Conservation (phyloP, 2,888 invertebrate genomes). For the Leptinotarsa tumamoca region DNA sequence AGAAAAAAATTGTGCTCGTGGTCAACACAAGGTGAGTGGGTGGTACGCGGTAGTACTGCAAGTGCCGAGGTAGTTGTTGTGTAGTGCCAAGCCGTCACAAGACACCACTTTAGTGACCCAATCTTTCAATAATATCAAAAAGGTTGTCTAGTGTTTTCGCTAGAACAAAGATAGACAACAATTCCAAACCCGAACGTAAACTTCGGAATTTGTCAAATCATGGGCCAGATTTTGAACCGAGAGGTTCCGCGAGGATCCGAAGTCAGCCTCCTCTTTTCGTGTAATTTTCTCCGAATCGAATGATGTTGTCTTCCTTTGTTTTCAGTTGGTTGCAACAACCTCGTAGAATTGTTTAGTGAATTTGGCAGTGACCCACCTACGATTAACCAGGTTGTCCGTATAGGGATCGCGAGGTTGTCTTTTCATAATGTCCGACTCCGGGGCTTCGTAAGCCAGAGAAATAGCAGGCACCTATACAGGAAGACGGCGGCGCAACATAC, state of each 20-base stretch:
- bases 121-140: slow-evolving; percentile 28
- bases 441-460: slow-evolving; percentile 98
- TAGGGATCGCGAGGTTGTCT: slow-evolving; percentile 97
- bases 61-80: slow-evolving; percentile 64
- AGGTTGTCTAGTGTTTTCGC: slow-evolving; percentile 26
- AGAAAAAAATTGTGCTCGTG: slow-evolving; percentile 31
- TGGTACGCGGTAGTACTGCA: slow-evolving; percentile 41
- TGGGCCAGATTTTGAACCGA: slow-evolving; percentile 11
- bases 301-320: slow-evolving; percentile 20
- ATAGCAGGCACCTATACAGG: slow-evolving; percentile 97
- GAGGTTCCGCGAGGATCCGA: slow-evolving; percentile 12
- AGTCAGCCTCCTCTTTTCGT: background rate
- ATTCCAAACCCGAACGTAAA: background rate
- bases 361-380: slow-evolving; percentile 80
- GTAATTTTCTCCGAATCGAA: background rate
- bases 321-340: slow-evolving; percentile 25
- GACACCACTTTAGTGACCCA: slow-evolving; percentile 69
- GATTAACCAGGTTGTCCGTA: slow-evolving; percentile 98
- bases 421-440: slow-evolving; percentile 99
- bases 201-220: slow-evolving; percentile 4
- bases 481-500: slow-evolving; percentile 85
- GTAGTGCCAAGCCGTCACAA: slow-evolving; percentile 64
- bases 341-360: slow-evolving; percentile 25
- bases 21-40: slow-evolving; percentile 29
- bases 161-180: slow-evolving; percentile 33